A percentile compares a stretch with the other conserved stretches of the same genome.
phyloP scores from a whole-genome alignment of 2,797 vertebrate genomes.

The Phataginus tetradactyla region DNA sequence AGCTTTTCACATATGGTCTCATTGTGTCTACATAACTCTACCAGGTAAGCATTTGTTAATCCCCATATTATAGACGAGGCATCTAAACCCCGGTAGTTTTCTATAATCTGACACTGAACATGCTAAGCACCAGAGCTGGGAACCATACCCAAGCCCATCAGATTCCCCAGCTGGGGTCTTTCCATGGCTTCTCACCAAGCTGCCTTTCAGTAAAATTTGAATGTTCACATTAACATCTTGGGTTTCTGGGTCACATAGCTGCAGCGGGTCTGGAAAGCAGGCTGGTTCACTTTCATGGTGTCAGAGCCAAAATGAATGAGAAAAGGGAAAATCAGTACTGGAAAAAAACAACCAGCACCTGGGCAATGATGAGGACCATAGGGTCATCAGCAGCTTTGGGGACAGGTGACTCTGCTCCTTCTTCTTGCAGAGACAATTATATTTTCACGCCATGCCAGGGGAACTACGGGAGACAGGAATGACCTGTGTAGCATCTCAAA shows the following conservation, averaged over 20 bases:
- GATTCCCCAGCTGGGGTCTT: background rate
- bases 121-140: background rate
- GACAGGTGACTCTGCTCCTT: background rate
- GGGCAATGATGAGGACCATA: background rate
- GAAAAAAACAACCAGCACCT: background rate
- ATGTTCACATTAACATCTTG: background rate
- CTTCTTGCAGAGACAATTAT: background rate
- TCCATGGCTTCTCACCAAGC: background rate
- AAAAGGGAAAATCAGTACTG: background rate
- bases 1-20: rapidly evolving
- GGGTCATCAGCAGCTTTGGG: background rate
- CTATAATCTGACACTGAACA: background rate
- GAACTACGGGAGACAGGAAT: background rate
- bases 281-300: background rate
- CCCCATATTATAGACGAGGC: background rate
- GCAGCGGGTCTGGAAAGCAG: background rate
- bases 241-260: background rate
- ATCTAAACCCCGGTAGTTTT: background rate
- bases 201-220: background rate
- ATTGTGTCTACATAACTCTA: background rate
- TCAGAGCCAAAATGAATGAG: background rate
- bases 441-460: background rate
- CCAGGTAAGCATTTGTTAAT: background rate
- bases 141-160: rapidly evolving
- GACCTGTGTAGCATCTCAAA: background rate